phyloP scores from a whole-genome alignment of 1,140 invertebrate genomes.

The Holotrichia oblita region DNA sequence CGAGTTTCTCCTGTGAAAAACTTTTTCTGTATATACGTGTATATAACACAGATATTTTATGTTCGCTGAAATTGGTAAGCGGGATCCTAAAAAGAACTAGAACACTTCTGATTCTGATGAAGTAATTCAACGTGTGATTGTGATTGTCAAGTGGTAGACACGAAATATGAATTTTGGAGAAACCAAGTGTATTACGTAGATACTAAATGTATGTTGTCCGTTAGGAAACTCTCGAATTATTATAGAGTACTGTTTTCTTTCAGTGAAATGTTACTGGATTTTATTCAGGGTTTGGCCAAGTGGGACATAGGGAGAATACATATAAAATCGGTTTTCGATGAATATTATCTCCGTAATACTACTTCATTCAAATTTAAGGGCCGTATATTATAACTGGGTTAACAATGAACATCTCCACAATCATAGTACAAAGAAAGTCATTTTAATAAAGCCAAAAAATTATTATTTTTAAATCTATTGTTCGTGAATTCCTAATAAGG shows the following conservation, averaged over 20 bases:
- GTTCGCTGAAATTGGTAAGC: not conserved
- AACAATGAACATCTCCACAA: too few species aligned
- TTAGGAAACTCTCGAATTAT: not conserved
- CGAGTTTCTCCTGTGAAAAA: not conserved
- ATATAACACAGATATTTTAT: not conserved
- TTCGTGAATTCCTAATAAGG: too few species aligned
- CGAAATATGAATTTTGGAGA: constrained; percentile 1
- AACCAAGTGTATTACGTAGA: not conserved
- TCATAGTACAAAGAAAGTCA: too few species aligned
- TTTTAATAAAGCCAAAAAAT: too few species aligned
- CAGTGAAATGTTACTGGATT: not conserved
- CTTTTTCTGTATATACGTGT: not conserved
- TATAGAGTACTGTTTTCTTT: not conserved
- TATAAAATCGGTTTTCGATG: too few species aligned
- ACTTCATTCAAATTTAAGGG: too few species aligned
- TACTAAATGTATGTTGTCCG: not conserved
- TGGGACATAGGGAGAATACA: too few species aligned
- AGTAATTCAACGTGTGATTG: constrained; percentile 29
- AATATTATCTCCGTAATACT: too few species aligned
- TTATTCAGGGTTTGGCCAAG: too few species aligned
- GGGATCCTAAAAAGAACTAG: not conserved
- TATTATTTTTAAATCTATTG: too few species aligned
- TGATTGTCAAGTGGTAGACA: not conserved
- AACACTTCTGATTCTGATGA: constrained; percentile 5
- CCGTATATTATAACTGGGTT: too few species aligned